phyloP scores from a whole-genome alignment of 2,113 vertebrate genomes.

The Mustela lutreola region DNA sequence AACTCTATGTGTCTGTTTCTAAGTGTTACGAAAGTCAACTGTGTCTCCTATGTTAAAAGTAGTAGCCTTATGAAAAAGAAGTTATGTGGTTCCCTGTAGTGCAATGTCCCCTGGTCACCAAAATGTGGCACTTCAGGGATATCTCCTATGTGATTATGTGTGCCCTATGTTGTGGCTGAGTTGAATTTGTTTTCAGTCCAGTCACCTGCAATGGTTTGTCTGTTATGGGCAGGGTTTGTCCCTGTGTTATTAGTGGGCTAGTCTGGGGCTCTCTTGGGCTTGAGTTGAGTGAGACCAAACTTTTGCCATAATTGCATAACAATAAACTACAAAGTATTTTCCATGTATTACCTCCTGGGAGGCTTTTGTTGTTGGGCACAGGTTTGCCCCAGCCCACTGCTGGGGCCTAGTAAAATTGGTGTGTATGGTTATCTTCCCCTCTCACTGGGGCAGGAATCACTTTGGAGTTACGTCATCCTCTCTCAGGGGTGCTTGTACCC shows the following conservation, averaged over 20 bases:
- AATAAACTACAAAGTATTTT: not conserved
- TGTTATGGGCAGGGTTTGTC: not conserved
- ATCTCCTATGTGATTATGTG: not conserved
- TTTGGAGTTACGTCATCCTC: not conserved
- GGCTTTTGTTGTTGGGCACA: too few species aligned
- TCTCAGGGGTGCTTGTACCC: not conserved
- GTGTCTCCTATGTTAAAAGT: not conserved
- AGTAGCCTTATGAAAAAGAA: not conserved
- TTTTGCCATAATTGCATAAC: not conserved
- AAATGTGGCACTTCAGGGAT: not conserved
- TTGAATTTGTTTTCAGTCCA: not conserved
- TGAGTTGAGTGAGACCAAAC: not conserved
- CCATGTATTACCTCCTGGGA: not conserved
- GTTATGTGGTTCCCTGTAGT: not conserved
- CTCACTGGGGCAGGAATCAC: not conserved
- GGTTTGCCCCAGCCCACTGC: not conserved
- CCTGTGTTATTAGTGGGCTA: not conserved
- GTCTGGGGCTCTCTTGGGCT: not conserved
- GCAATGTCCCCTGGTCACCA: not conserved
- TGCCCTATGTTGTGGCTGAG: not conserved
- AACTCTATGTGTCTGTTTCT: not conserved
- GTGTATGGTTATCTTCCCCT: not conserved
- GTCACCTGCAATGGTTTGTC: not conserved
- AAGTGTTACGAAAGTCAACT: not conserved
- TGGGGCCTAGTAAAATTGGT: not conserved